Conservation (phyloP, 2,888 invertebrate species). For the Scrobipalpa costella region DNA sequence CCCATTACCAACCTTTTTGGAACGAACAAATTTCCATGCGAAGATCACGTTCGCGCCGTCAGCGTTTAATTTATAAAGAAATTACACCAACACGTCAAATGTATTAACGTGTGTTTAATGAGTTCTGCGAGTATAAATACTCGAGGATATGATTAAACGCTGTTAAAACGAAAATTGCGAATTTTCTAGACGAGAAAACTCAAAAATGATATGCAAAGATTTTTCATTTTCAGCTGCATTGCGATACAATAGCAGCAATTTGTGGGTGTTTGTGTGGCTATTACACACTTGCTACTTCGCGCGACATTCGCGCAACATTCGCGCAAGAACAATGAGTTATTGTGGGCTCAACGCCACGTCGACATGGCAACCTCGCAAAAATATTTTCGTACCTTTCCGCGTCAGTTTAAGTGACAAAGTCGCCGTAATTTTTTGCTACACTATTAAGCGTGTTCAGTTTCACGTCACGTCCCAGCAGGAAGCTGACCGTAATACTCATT, state of each 20-base stretch:
- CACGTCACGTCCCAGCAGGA: constrained; percentile 66
- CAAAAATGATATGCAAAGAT: neutral
- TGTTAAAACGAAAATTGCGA: neutral
- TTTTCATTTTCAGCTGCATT: constrained; percentile 11
- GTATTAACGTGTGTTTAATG: constrained; percentile 41
- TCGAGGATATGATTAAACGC: neutral
- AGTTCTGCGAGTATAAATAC: neutral
- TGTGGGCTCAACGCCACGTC: neutral
- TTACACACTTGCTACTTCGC: neutral
- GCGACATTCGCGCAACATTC: constrained; percentile 7
- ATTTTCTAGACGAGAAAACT: neutral
- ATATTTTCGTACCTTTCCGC: constrained; percentile 1
- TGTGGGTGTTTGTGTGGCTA: neutral
- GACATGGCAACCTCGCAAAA: neutral
- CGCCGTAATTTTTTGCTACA: constrained; percentile 23
- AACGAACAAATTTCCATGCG: constrained; percentile 55
- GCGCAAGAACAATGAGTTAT: constrained; percentile 13
- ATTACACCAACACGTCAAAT: constrained; percentile 56
- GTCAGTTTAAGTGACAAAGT: constrained; percentile 26
- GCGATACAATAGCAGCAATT: constrained; percentile 12
- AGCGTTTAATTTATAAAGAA: constrained; percentile 39
- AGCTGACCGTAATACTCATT: constrained; percentile 69
- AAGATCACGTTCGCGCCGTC: constrained; percentile 43
- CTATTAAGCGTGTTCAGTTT: constrained; percentile 48
- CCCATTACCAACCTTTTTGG: constrained; percentile 57